phyloP scores from a whole-genome alignment of 1,140 invertebrate genomes.

The Matsumurasca onukii region DNA sequence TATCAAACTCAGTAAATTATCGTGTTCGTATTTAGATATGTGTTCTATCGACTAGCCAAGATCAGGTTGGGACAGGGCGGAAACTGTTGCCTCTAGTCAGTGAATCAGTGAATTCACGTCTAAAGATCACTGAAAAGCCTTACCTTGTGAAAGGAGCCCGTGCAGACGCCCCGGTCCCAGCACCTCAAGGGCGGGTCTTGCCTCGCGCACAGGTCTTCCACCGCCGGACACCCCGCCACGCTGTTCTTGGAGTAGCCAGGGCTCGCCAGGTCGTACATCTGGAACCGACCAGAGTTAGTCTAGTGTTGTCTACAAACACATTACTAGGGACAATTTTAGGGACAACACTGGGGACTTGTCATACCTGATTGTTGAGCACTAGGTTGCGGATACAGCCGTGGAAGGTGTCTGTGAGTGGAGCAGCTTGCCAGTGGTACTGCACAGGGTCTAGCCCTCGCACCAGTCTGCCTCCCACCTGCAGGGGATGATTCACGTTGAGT shows the following conservation, averaged over 20 bases:
- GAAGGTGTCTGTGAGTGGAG: slow-evolving; percentile 83
- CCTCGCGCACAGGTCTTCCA: slow-evolving; percentile 82
- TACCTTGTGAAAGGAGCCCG: slow-evolving; percentile 85
- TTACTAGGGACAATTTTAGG: too few relatives aligned
- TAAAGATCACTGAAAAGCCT: too few relatives aligned
- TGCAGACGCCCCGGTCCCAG: slow-evolving; percentile 90
- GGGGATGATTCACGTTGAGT: slow-evolving; percentile 90
- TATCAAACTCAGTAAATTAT: too few relatives aligned
- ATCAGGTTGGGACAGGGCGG: too few relatives aligned
- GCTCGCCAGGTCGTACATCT: slow-evolving; percentile 87
- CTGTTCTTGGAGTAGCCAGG: slow-evolving; percentile 82
- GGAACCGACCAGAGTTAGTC: slow-evolving; percentile 17
- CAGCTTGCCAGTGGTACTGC: slow-evolving; percentile 80
- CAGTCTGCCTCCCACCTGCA: slow-evolving; percentile 85
- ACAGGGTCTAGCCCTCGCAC: slow-evolving; percentile 81
- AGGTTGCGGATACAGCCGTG: slow-evolving; percentile 93
- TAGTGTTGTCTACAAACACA: too few relatives aligned
- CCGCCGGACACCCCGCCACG: slow-evolving; percentile 83
- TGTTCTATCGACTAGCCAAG: too few relatives aligned
- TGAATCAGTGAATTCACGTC: too few relatives aligned
- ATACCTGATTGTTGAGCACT: slow-evolving; percentile 89
- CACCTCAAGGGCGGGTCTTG: slow-evolving; percentile 78
- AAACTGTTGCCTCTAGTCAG: too few relatives aligned
- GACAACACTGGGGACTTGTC: too few relatives aligned
- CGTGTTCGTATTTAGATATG: too few relatives aligned